Conservation (phyloP, 2,113 vertebrate genomes). For the Poecilia latipinna region DNA sequence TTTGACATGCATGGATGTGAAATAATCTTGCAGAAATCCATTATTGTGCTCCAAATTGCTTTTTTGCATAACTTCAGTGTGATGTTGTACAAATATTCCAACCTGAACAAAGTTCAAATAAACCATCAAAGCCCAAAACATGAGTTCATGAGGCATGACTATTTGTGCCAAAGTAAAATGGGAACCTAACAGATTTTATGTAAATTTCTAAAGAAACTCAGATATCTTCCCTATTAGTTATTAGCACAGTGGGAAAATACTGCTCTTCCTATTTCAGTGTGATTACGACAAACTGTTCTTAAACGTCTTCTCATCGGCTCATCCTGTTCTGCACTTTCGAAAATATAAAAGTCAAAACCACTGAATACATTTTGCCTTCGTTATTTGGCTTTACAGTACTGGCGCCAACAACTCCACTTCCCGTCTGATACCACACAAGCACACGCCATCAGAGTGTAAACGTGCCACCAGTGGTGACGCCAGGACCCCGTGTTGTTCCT, state of each 20-base stretch:
- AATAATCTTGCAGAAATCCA: too few species aligned
- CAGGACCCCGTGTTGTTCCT: slow-evolving; percentile 63
- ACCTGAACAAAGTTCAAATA: too few species aligned
- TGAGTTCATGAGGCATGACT: too few species aligned
- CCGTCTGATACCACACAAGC: slow-evolving; percentile 51
- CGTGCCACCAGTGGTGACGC: slow-evolving; percentile 45
- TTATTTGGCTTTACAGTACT: slow-evolving; percentile 34
- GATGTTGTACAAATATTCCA: too few species aligned
- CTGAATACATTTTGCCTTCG: slow-evolving; percentile 53
- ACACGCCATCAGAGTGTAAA: slow-evolving; percentile 39
- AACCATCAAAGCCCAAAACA: too few species aligned
- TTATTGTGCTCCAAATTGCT: too few species aligned
- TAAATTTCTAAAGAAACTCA: too few species aligned
- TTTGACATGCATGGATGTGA: too few species aligned
- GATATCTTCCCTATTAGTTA: too few species aligned
- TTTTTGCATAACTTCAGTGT: too few species aligned
- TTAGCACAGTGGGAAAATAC: background rate
- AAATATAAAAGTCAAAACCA: slow-evolving; percentile 2
- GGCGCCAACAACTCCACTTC: slow-evolving; percentile 42
- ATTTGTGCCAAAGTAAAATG: too few species aligned
- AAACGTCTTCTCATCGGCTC: background rate
- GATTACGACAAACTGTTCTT: background rate
- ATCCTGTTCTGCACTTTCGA: background rate
- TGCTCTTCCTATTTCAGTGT: background rate
- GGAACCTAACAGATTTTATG: too few species aligned